These are phyloP conservation scores for Loripinus fragilis DNA, from an alignment of 2,888 invertebrate species.

Conservation along the genomic window DNA sequence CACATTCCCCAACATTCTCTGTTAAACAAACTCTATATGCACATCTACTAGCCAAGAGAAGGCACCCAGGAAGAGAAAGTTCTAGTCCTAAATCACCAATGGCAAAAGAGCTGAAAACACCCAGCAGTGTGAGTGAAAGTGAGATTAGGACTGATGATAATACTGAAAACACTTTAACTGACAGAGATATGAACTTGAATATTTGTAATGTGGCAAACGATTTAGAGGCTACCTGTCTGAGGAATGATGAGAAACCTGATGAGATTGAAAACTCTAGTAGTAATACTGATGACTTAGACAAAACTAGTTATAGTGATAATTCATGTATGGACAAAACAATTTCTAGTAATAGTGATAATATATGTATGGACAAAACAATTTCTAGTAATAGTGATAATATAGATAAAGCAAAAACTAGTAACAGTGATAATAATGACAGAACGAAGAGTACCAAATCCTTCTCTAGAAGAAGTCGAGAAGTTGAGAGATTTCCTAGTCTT, in stretches of 20 bases:
- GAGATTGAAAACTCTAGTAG: neutral
- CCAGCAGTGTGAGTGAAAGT: neutral
- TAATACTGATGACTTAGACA: too few species aligned
- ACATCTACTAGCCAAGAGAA: constrained; percentile 72
- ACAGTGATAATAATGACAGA: neutral
- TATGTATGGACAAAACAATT: too few species aligned
- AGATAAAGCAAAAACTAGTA: too few species aligned
- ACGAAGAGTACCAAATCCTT: neutral
- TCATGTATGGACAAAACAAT: too few species aligned
- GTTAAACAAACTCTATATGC: constrained; percentile 77
- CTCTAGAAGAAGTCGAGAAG: neutral
- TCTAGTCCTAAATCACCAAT: neutral
- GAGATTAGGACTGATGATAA: neutral
- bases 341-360: too few species aligned
- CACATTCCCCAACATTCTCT: constrained; percentile 75
- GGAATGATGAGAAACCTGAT: neutral
- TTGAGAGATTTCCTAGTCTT: constrained; percentile 54
- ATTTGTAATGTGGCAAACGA: neutral
- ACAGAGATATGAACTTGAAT: constrained; percentile 10
- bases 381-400: too few species aligned
- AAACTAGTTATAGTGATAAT: too few species aligned
- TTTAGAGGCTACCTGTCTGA: neutral
- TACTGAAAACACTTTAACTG: neutral
- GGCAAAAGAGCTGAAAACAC: neutral
- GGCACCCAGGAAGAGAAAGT: constrained; percentile 41